Evolutionary conservation across 2,888 invertebrate genomes (phyloP), one percentile per base, ranked within the genome.

Genomic region (Cryptophagus acutangulus): DNA sequence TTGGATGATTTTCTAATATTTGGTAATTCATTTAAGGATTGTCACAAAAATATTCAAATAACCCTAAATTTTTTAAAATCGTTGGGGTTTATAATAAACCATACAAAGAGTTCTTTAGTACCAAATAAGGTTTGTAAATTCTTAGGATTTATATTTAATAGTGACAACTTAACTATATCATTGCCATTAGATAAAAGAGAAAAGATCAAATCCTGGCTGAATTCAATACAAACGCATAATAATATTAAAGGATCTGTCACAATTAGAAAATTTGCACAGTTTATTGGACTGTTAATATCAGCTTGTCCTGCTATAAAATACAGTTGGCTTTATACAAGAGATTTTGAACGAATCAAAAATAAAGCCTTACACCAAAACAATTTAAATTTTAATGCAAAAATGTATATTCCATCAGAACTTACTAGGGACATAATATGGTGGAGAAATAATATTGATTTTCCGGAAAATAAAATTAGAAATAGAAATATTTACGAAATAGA

Each of bases 231-330:
- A n/a, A n/a, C n/a, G n/a, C n/a, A n/a, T n/a, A n/a, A n/a, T n/a
- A n/a, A n/a, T n/a, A n/a, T n/a, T n/a, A n/a, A n/a, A n/a, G n/a
- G n/a, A n/a, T n/a, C n/a, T n/a, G n/a, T n/a, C n/a, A n/a, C n/a
- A n/a, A n/a, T n/a, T n/a, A 25, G 38, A 18, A 17, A 16, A 12
- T 20, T 43, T 2, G 43, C 43, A 2, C 33, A 36, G 20, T 24
- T 52, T 17, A 36, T 51, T 13, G 52, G 54, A 6, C 17, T 33
- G 8, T 31, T 61, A 16, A 38, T 47, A 2, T 48, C 58, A 1
- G 51, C 48, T 17, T 60, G 58, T 24, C 59, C 58, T 9, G 59
- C 55, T 2, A 42, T 59, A 4, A 49, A 57, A 33, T 59, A 59
- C 33, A 56, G 59, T 3, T 56, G 52, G 50, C 38, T 61, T 2